A percentile compares a stretch with the other conserved stretches of the same genome.
Conservation (phyloP, 2,888 invertebrate species). For the Chromoteleia sp. region DNA sequence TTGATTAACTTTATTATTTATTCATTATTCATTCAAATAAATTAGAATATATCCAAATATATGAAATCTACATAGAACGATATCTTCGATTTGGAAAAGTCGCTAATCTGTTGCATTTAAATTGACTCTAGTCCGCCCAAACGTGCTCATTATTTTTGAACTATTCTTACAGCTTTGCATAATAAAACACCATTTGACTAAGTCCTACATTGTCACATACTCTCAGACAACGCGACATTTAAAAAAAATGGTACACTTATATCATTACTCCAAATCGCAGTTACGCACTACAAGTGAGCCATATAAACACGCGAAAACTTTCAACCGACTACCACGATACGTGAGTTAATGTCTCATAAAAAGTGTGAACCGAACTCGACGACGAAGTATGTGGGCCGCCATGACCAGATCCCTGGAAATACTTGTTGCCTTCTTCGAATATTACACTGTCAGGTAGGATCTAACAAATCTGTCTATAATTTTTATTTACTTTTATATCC, state of each 20-base stretch:
- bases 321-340: slow-evolving; percentile 8
- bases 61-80: no score
- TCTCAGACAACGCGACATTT: neutral
- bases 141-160: slow-evolving; percentile 1
- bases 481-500: no score
- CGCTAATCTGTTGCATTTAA: slow-evolving; percentile 7
- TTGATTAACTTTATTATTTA: no score
- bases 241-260: slow-evolving; percentile 34
- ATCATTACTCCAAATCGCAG: slow-evolving; percentile 31
- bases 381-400: slow-evolving; percentile 89
- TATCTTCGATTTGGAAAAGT: neutral
- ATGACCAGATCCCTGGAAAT: slow-evolving; percentile 93
- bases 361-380: slow-evolving; percentile 38
- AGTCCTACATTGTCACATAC: neutral
- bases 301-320: slow-evolving; percentile 36
- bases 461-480: slow-evolving; percentile 81
- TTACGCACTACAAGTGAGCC: slow-evolving; percentile 26
- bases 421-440: slow-evolving; percentile 93
- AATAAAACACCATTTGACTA: neutral
- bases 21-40: no score
- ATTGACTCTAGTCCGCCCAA: neutral
- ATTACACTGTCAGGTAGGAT: slow-evolving; percentile 89
- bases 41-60: neutral
- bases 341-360: slow-evolving; percentile 54
- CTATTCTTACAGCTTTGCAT: slow-evolving; percentile 16